These are phyloP conservation scores for Collichthys lucidus DNA, from an alignment of 2,113 vertebrate species.

Conservation along the genomic window DNA sequence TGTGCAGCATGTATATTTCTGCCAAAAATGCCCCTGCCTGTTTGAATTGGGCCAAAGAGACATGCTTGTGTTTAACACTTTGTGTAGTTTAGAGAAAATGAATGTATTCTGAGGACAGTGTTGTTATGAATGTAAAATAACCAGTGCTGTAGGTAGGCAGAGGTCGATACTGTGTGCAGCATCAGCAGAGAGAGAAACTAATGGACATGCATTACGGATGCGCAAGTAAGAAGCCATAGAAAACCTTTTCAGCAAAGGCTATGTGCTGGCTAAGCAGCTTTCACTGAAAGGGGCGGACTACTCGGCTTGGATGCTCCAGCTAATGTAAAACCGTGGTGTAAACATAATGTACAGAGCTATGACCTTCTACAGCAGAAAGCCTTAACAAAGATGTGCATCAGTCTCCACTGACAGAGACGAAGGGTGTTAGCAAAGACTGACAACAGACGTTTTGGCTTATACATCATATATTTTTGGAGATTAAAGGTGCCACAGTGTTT, in stretches of 20 bases:
- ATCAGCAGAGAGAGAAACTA: conserved; percentile 5
- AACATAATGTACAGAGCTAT: conserved; percentile 23
- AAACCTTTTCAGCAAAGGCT: conserved; percentile 22
- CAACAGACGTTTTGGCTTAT: background rate
- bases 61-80: conserved; percentile 18
- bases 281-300: conserved; percentile 10
- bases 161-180: background rate
- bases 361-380: conserved; percentile 17
- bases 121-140: conserved; percentile 6
- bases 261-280: conserved; percentile 33
- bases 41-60: conserved; percentile 47
- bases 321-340: conserved; percentile 6
- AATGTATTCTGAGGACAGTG: background rate
- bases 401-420: background rate
- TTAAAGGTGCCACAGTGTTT: too few species aligned
- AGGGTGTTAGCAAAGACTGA: background rate
- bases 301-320: background rate
- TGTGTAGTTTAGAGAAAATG: conserved; percentile 28
- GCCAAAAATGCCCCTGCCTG: conserved; percentile 47
- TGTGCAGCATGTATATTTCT: conserved; percentile 39
- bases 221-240: background rate
- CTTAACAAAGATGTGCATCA: conserved; percentile 3
- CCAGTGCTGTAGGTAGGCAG: background rate
- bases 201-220: conserved; percentile 35
- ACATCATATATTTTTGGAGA: too few species aligned